Base-by-base conservation (phyloP, 2,888 invertebrate genomes). In the Zeuzera pyrina region DNA sequence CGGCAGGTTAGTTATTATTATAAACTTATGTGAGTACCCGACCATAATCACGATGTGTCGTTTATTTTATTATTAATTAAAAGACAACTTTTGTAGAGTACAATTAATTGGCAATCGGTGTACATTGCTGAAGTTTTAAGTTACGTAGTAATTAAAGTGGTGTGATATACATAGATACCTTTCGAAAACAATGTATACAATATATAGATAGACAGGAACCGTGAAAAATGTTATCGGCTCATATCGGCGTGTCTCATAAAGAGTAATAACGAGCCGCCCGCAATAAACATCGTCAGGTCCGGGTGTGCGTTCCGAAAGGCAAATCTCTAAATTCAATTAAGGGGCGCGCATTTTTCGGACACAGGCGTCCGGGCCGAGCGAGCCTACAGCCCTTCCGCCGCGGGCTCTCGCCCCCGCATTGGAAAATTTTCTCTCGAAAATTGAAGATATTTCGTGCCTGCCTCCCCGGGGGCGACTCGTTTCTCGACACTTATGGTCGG, bases 391-490 rank as follows among this genome's bases (percentile, higher is more conserved):
- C 77, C 76, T 74, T 76, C 71, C 70, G 77, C 74, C 76, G 73
- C 73, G 64, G 76, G 77, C 74, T 53, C 48, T 68, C 73, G 69
- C 74, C 76, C 74, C 72, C 76, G 69, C 81, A 76, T 77, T 78
- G 78, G 81, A 79, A 81, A 79, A 77, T 79, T 78, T 77, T 78
- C 78, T 79, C 81, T 78, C 79, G 71, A 79, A 83, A 81, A 81
- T 81, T 81, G 81, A 81, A 83, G 81, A 83, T 79, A 79, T 79
- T 77, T 73, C 69, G 72, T 72, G 71, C 74, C 69, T 71, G 69
- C 53, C 78, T 76, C 79, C 81, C 78, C 56, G 66, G 73, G 79
- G 79, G 73, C 74, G 71, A 77, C 74, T 74, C 78, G 77, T 74
- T 76, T 71, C 78, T 77, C 81, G 78, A 81, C 81, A 81, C 81